Conservation (phyloP, 2,113 vertebrate genomes). For the Lamprologus tigripictilis region DNA sequence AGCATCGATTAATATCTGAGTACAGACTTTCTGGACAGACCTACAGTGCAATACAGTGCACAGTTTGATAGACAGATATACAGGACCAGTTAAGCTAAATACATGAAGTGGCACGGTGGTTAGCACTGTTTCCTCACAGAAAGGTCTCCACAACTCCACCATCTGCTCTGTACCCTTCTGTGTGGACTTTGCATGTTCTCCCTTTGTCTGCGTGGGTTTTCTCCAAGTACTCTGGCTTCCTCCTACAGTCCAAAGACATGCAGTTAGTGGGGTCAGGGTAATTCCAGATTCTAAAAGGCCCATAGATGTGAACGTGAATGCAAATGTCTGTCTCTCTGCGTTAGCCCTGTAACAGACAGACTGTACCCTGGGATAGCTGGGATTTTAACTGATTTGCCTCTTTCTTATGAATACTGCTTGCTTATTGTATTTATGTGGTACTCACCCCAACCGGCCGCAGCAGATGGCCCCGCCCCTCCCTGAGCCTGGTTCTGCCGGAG, state of each 20-base stretch:
- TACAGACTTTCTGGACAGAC: background rate
- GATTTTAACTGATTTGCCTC: background rate
- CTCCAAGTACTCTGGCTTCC: background rate
- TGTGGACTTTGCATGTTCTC: background rate
- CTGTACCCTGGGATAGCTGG: background rate
- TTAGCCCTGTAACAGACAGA: background rate
- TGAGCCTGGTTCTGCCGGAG: too few relatives aligned
- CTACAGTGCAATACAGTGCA: background rate
- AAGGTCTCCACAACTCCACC: background rate
- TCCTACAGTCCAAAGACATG: background rate
- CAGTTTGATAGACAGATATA: background rate
- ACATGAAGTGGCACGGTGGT: accelerated
- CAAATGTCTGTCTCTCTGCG: background rate
- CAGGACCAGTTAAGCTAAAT: accelerated
- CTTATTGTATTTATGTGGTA: background rate
- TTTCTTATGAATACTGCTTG: background rate
- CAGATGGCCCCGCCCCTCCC: too few relatives aligned
- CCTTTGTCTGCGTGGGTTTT: background rate
- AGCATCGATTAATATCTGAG: background rate
- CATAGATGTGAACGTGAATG: background rate
- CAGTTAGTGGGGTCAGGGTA: background rate
- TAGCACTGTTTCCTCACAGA: background rate
- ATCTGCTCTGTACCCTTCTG: background rate
- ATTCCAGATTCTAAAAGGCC: background rate
- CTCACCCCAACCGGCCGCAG: too few relatives aligned